Evolutionary conservation across 2,113 vertebrate species (phyloP), one percentile per base, ranked within the genome.

Genomic region (Ascaphus truei): DNA sequence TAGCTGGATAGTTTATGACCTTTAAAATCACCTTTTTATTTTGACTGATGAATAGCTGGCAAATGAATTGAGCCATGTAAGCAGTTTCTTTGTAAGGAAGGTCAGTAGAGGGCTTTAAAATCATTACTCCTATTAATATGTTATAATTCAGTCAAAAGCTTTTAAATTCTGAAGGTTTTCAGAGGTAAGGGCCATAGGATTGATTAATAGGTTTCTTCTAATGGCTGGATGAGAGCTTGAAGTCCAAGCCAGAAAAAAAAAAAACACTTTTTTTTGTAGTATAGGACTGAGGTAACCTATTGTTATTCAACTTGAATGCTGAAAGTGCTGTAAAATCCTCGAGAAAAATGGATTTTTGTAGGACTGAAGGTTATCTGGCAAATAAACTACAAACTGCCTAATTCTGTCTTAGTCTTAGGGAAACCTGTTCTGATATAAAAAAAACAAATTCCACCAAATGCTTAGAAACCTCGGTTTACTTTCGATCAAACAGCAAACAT

Each of bases 111-210:
- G 79, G 79, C 76, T 79, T 75, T 62, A 76, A 77, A 84, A 83
- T 87, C 81, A 83, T 65, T 2, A 80, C 79, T 83, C 56, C 77
- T 76, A 81, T 85, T 86, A 85, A 88, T 81, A 80, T 37, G 76
- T 82, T 86, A 76, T 81, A 84, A 78, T 78, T 83, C 81, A 77
- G 74, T 79, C 79, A 86, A 80, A 85, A 81, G 81, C 79, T 84
- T 78, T 82, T 77, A 85, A 81, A 81, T 2, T 69, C 72, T 80
- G 79, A 80, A 81, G 74, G 61, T 82, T 86, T 82, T 80, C 73
- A 57, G 72, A 75, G 71, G 61, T 58, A 79, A 75, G 75, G 76
- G 72, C 65, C 73, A 66, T 71, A 75, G 72, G 73, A 79, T 63
- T 85, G 81, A 86, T 76, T 65, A 81, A 84, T 85, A 77, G 41